A percentile compares a stretch with the other conserved stretches of the same genome.
Conservation (phyloP, 2,797 vertebrate species). For the Agapornis canus region DNA sequence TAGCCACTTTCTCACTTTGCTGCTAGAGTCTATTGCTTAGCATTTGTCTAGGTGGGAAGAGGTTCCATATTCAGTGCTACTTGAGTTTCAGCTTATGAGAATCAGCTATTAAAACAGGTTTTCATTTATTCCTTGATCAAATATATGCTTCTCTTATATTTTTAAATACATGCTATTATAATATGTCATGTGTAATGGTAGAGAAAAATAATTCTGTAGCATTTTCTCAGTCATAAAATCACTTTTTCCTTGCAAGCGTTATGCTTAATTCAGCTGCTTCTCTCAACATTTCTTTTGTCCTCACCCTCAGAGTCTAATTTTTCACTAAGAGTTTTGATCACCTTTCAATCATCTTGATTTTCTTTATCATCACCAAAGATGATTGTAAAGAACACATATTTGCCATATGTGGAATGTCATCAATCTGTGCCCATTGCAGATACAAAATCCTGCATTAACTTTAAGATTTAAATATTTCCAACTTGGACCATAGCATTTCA, state of each 20-base stretch:
- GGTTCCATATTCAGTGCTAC: background rate
- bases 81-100: background rate
- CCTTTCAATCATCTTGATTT: background rate
- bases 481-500: background rate
- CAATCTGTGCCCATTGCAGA: background rate
- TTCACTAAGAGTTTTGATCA: background rate
- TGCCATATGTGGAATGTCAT: background rate
- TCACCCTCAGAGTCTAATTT: background rate
- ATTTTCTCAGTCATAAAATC: background rate
- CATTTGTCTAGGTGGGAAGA: background rate
- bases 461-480: conserved; percentile 1
- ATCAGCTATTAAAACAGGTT: background rate
- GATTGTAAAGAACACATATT: background rate
- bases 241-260: background rate
- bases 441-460: background rate
- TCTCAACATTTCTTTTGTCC: background rate
- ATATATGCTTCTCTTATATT: background rate
- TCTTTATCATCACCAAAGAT: background rate
- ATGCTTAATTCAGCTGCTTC: background rate
- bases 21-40: background rate
- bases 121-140: background rate
- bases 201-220: background rate
- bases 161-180: background rate
- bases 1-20: background rate
- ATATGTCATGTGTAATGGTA: background rate